Evolutionary conservation across 2,113 vertebrate species (phyloP).

Genomic region (Ardeotis arabs): DNA sequence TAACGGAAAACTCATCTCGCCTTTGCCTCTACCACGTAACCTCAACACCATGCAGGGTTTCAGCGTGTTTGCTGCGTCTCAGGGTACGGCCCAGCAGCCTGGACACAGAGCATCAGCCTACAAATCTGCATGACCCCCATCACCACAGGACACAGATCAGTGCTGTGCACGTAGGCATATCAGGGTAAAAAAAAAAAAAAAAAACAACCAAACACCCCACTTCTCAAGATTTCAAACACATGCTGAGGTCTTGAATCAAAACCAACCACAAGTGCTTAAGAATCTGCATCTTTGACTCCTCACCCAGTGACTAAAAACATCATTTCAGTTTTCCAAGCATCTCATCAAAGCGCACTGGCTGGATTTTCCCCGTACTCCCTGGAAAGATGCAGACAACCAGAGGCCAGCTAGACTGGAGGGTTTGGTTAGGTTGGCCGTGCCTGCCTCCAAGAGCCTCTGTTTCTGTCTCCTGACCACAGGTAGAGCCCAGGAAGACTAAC

Average conservation of each 20-base stretch:
- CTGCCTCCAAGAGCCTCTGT: not conserved
- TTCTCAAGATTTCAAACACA: not conserved
- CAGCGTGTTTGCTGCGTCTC: not conserved
- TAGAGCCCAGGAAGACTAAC: not conserved
- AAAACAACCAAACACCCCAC: no score
- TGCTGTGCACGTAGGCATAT: accelerated
- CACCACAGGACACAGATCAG: not conserved
- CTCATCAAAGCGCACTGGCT: not conserved
- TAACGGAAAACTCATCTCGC: not conserved
- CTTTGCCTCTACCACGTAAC: not conserved
- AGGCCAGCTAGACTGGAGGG: not conserved
- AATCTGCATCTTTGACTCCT: not conserved
- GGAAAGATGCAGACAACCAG: not conserved
- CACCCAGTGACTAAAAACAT: not conserved
- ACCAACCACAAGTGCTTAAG: not conserved
- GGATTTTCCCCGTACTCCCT: not conserved
- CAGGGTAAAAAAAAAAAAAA: not conserved
- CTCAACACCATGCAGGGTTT: not conserved
- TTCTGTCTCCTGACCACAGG: not conserved
- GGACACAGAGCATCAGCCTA: not conserved
- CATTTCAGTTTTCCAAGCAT: not conserved
- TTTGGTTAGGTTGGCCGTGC: not conserved
- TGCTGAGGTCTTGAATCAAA: not conserved
- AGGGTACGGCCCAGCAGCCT: not conserved
- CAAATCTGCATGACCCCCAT: no score